Conservation (phyloP, 2,888 invertebrate species). For the Cryptus viduatorius region DNA sequence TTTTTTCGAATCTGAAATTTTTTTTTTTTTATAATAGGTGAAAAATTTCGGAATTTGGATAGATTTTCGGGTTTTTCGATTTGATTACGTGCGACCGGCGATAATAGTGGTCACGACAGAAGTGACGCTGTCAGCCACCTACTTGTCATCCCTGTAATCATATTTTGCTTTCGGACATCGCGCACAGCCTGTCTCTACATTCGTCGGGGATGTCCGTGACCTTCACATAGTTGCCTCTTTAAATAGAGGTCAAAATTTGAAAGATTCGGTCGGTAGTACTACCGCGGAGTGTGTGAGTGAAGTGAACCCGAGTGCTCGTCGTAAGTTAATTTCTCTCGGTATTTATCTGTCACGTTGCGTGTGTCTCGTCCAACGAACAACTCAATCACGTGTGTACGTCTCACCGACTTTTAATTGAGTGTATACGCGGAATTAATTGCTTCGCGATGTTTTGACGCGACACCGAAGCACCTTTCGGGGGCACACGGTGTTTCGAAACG, state of each 20-base stretch:
- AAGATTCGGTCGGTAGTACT: conserved; percentile 55
- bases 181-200: conserved; percentile 28
- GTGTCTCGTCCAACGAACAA: background rate
- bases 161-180: conserved; percentile 29
- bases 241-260: conserved; percentile 80
- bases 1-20: too few relatives aligned
- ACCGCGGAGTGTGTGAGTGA: conserved; percentile 24
- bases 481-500: background rate
- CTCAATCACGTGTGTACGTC: background rate
- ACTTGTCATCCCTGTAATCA: conserved; percentile 1
- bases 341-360: background rate
- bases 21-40: too few relatives aligned
- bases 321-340: conserved; percentile 12
- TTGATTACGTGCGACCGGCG: too few relatives aligned
- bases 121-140: too few relatives aligned
- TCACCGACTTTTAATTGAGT: background rate
- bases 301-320: conserved; percentile 15
- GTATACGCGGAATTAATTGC: background rate
- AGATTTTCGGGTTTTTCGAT: too few relatives aligned
- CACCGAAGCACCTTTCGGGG: conserved; percentile 7
- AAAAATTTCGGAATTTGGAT: too few relatives aligned
- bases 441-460: conserved; percentile 6
- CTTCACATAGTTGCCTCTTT: conserved; percentile 74
- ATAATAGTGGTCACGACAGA: too few relatives aligned
- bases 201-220: conserved; percentile 72